Conservation (phyloP, 2,113 vertebrate species). For the Helogale parvula region DNA sequence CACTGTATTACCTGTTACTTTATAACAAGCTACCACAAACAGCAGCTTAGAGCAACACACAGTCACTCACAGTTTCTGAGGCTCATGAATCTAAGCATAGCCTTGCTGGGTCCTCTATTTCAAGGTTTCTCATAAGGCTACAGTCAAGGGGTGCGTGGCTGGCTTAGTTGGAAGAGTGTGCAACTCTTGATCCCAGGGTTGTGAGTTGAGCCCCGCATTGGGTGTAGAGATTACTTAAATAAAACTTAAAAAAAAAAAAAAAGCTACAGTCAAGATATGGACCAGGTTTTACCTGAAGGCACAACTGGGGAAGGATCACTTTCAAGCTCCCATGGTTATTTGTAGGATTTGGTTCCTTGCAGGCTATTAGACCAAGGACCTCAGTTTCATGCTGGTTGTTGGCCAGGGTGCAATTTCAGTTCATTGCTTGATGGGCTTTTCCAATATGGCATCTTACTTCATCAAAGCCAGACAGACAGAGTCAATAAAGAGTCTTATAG, state of each 20-base stretch:
- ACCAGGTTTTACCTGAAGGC: background rate
- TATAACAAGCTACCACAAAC: background rate
- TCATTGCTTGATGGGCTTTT: background rate
- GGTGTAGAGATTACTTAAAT: background rate
- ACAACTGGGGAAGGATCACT: background rate
- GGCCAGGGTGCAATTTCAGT: background rate
- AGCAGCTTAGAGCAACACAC: background rate
- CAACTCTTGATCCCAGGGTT: background rate
- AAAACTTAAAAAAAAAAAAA: background rate
- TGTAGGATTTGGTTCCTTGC: background rate
- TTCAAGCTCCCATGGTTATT: background rate
- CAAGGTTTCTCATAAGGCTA: background rate
- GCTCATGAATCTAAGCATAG: background rate
- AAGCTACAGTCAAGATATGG: background rate
- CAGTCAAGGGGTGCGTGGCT: background rate
- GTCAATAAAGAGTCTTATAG: background rate
- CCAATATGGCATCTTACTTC: background rate
- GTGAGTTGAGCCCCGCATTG: background rate
- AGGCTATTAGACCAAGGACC: too few relatives aligned
- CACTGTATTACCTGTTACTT: background rate
- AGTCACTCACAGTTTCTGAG: background rate
- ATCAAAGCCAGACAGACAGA: background rate
- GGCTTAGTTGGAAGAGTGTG: background rate
- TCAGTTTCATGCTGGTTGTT: background rate
- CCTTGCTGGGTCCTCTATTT: background rate